Conservation (phyloP, 2,113 vertebrate species). For the Sylvietta virens region DNA sequence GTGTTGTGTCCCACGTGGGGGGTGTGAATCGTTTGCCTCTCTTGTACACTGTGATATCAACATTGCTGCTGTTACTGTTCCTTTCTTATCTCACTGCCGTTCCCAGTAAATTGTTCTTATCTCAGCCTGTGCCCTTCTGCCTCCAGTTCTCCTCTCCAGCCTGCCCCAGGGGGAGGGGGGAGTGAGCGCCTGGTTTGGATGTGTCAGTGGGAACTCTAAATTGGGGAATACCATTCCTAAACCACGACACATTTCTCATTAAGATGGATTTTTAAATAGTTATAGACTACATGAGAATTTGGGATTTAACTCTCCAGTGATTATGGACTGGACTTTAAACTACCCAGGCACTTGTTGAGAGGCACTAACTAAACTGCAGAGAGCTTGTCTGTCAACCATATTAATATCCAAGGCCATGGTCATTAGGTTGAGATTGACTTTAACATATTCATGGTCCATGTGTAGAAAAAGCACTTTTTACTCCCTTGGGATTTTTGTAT, state of each 20-base stretch:
- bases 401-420: background rate
- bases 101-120: background rate
- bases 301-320: background rate
- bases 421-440: background rate
- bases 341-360: background rate
- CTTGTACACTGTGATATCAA: background rate
- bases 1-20: fast-evolving
- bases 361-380: background rate
- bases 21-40: background rate
- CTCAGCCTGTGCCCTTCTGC: background rate
- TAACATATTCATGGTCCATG: background rate
- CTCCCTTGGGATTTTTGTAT: background rate
- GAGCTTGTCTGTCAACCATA: background rate
- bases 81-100: background rate
- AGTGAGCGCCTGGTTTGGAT: background rate
- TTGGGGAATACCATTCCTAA: background rate
- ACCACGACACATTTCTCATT: background rate
- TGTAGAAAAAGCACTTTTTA: background rate
- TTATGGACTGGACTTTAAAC: background rate
- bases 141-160: background rate
- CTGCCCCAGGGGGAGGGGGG: fast-evolving
- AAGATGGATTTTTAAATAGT: background rate
- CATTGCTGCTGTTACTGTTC: background rate
- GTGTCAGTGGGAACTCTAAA: background rate
- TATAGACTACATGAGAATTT: background rate